Evolutionary conservation across 2,113 vertebrate genomes (phyloP).

Genomic region (Illadopsis cleaveri): DNA sequence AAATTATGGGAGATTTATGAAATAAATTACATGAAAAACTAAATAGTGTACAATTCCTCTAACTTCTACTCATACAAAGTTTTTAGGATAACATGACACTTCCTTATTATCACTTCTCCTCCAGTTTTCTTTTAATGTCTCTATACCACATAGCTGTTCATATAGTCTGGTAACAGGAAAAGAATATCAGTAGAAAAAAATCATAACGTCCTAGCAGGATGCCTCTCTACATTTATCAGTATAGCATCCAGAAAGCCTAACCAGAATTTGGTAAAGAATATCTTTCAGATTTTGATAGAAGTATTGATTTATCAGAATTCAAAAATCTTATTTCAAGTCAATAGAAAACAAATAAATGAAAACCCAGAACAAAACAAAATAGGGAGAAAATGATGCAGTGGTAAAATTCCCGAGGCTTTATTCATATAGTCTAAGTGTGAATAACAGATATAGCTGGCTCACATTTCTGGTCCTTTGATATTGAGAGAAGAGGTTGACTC

Average conservation of each 20-base stretch:
- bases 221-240: background rate
- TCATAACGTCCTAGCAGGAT: background rate
- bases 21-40: background rate
- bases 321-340: background rate
- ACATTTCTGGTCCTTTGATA: background rate
- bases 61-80: background rate
- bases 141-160: background rate
- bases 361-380: background rate
- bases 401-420: background rate
- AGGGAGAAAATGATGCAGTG: background rate
- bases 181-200: background rate
- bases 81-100: background rate
- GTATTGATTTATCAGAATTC: background rate
- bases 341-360: background rate
- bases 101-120: background rate
- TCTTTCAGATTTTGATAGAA: background rate
- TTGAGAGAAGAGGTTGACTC: background rate
- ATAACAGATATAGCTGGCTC: background rate
- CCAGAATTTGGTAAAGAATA: background rate
- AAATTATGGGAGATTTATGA: background rate
- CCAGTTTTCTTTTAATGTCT: background rate
- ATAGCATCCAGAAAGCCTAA: background rate
- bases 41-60: background rate
- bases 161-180: background rate
- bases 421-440: background rate